Evolutionary conservation across 2,113 vertebrate species (phyloP), one percentile per base, ranked within the genome.

Genomic region (Rhinoptilus africanus): DNA sequence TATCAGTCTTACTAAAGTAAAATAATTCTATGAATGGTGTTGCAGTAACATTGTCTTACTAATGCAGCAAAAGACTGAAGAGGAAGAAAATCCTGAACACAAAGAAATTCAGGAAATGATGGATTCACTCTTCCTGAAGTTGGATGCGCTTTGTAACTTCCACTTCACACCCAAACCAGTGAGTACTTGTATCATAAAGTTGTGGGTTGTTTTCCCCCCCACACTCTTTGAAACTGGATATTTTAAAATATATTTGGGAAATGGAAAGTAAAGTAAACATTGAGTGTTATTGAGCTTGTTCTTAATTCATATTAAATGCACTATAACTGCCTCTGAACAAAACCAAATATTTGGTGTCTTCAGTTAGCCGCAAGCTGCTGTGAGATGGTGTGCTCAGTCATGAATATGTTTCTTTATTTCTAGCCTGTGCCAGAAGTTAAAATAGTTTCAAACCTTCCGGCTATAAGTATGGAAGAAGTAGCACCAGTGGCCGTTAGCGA

Each of bases 101-200:
- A 97, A 97, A n/a, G 99, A 99, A 97, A 99, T 99, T 90, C 98
- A 99, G 97, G 99, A 99, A 88, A 98, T 99, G 76, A 99, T 99
- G 99, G 99, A 99, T 87, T 98, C 98, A 1, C 98, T 99, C 32
- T 99, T 99, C 96, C 93, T 99, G 26, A 99, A 99, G 81, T 92
- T 99, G 94, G 99, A 99, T 48, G 99, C 99, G 0, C 99, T 99
- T 41, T 99, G 99, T 75, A 99, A 99, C 97, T 99, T 99, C 95
- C 99, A 99, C 95, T 99, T 99, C 89, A 99, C 98, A 74, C 99
- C 99, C 21, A 99, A 99, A 95, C 99, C 99, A 28, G 99, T 99
- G 97, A 98, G 98, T 98, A 28, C 24, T 2, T 23, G 24, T 79
- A 83, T 74, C 12, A 14, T 78, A 26, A 78, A 60, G 12, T 2